Conservation (phyloP, 2,888 invertebrate genomes). For the Sphaerophoria taeniata region DNA sequence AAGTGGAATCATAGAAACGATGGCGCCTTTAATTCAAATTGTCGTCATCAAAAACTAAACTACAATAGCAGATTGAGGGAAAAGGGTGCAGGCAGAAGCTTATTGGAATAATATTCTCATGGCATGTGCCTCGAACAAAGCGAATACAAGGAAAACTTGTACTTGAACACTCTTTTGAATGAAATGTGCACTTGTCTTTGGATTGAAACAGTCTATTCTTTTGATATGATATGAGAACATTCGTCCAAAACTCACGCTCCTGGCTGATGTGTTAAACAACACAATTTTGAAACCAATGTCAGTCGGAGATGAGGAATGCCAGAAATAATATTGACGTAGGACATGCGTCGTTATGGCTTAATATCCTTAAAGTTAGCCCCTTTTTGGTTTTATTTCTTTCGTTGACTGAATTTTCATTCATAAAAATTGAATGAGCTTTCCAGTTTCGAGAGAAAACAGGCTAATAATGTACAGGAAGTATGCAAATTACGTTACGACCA, state of each 20-base stretch:
- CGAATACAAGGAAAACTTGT: not conserved
- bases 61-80: conserved; percentile 1
- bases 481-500: not conserved
- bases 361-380: not conserved
- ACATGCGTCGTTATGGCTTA: not conserved
- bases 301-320: not conserved
- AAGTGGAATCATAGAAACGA: conserved; percentile 63
- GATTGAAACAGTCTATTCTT: not conserved
- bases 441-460: conserved; percentile 4
- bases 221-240: not conserved
- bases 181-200: not conserved
- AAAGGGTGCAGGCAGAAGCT: not conserved
- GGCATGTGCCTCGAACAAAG: not conserved
- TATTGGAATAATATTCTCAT: conserved; percentile 6
- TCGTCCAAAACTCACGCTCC: not conserved
- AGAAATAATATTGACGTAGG: conserved; percentile 15
- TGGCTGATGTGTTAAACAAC: too few relatives aligned
- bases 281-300: not conserved
- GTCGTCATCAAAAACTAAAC: conserved; percentile 57
- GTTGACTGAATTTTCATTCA: conserved; percentile 55
- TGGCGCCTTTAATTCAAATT: conserved; percentile 60
- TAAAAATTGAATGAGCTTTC: conserved; percentile 51
- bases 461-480: not conserved
- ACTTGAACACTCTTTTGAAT: not conserved
- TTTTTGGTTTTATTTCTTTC: not conserved